These are phyloP conservation scores for Halichondria panicea DNA, from an alignment of 37 sponge, comb jelly and placozoan species.

Conservation along the genomic window DNA sequence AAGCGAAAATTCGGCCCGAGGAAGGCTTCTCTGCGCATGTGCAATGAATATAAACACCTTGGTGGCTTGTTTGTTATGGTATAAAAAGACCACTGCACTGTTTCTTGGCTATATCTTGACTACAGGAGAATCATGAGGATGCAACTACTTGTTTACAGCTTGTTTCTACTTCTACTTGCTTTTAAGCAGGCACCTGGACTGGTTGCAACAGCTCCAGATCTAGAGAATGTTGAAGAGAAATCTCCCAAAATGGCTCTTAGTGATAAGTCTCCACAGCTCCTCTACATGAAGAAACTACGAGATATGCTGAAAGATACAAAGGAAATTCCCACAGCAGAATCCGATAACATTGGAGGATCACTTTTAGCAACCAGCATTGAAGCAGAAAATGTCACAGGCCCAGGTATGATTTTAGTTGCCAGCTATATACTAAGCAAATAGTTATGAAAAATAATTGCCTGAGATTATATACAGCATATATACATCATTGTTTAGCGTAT, in stretches of 20 bases:
- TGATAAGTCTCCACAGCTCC: slow-evolving; percentile 10
- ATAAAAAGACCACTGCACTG: too few species aligned
- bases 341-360: neutral
- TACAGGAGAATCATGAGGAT: too few species aligned
- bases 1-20: too few species aligned
- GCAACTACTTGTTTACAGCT: too few species aligned
- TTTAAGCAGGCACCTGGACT: neutral
- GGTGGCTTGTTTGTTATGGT: too few species aligned
- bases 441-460: too few species aligned
- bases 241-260: neutral
- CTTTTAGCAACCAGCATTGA: slow-evolving; percentile 40
- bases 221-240: neutral
- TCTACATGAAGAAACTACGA: slow-evolving; percentile 34
- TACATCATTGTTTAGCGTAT: too few species aligned
- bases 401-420: neutral
- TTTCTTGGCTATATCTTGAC: too few species aligned
- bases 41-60: too few species aligned
- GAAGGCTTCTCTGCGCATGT: too few species aligned
- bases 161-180: neutral
- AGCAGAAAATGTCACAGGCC: neutral
- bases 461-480: too few species aligned
- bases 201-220: neutral
- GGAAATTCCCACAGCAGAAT: neutral
- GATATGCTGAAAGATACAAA: neutral
- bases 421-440: neutral